phyloP scores from a whole-genome alignment of 2,888 invertebrate genomes.

The Drosophila quasianomalipes region DNA sequence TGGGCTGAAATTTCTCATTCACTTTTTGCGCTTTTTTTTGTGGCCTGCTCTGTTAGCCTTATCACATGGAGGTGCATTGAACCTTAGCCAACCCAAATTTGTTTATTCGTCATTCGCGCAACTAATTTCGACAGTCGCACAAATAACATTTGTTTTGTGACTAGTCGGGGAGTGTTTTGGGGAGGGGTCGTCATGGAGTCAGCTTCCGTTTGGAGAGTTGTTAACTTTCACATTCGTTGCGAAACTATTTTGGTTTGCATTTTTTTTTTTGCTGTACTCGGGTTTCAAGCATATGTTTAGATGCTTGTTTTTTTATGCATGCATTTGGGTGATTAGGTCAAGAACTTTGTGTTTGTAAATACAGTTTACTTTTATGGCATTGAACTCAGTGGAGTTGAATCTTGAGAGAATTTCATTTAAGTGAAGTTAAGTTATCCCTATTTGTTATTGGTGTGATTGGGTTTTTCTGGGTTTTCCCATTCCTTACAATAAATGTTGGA shows the following conservation, averaged over 20 bases:
- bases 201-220: constrained; percentile 47
- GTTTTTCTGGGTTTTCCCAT: neutral
- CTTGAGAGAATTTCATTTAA: neutral
- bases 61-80: constrained; percentile 51
- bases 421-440: neutral
- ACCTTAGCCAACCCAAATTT: constrained; percentile 42
- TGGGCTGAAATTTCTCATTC: constrained; percentile 41
- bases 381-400: constrained; percentile 1
- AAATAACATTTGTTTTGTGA: constrained; percentile 21
- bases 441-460: neutral
- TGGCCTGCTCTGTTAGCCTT: constrained; percentile 47
- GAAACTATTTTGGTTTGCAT: constrained; percentile 29
- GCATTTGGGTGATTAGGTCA: constrained; percentile 54
- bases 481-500: neutral
- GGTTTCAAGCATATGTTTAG: neutral
- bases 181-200: constrained; percentile 1
- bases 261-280: constrained; percentile 22
- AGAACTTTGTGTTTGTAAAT: constrained; percentile 30
- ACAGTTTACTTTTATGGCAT: neutral
- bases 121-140: constrained; percentile 34
- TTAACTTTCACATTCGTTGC: constrained; percentile 49
- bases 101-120: constrained; percentile 41
- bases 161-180: neutral
- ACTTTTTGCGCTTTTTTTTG: constrained; percentile 14
- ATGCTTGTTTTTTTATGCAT: constrained; percentile 1